Conservation (phyloP, 2,888 invertebrate genomes). For the Hemistola chrysoprasaria region DNA sequence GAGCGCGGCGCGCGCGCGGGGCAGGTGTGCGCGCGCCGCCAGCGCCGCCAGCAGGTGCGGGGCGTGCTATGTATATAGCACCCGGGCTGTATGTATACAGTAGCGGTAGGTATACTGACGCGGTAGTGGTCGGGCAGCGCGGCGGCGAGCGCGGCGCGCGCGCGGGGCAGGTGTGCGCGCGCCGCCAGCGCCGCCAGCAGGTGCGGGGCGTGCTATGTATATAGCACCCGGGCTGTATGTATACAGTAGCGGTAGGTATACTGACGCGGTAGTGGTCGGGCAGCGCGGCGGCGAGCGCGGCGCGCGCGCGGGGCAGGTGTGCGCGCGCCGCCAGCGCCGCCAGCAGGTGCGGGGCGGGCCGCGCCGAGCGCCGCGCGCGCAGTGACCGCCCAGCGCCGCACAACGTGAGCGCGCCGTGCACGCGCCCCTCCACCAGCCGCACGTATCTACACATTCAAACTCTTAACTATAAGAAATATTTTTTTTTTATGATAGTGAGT, state of each 20-base stretch:
- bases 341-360: conserved; percentile 89
- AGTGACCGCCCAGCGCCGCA: no score
- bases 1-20: conserved; percentile 77
- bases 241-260: no score
- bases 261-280: conserved; percentile 55
- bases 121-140: conserved; percentile 59
- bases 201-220: conserved; percentile 85
- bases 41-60: conserved; percentile 94
- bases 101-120: conserved; percentile 1
- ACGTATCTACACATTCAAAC: conserved; percentile 87
- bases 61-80: conserved; percentile 73
- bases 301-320: conserved; percentile 83
- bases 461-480: not conserved
- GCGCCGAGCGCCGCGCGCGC: conserved; percentile 77
- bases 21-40: conserved; percentile 85
- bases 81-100: conserved; percentile 33
- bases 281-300: conserved; percentile 71
- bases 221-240: conserved; percentile 52
- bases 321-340: conserved; percentile 88
- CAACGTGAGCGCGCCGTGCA: conserved; percentile 93
- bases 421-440: conserved; percentile 92
- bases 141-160: conserved; percentile 79
- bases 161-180: conserved; percentile 85
- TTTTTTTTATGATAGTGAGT: no score
- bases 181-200: conserved; percentile 89